Conservation (phyloP, 2,888 invertebrate species). For the Pocota personata region DNA sequence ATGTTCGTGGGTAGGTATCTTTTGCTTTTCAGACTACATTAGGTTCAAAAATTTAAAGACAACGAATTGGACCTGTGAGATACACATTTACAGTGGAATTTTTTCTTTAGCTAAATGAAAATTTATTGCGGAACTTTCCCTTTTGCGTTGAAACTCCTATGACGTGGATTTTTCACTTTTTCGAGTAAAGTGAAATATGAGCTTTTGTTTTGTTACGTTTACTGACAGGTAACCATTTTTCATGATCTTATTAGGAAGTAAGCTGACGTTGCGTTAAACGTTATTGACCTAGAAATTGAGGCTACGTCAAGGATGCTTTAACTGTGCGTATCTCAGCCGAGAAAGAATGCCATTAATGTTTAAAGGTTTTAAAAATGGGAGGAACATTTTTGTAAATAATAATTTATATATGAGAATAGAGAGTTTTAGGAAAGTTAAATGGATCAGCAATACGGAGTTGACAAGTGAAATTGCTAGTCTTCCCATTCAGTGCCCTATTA, state of each 20-base stretch:
- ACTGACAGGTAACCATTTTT: constrained; percentile 14
- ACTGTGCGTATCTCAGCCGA: background rate
- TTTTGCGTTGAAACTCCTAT: background rate
- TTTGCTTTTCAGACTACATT: background rate
- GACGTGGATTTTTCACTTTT: background rate
- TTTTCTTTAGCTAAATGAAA: background rate
- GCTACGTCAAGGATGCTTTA: background rate
- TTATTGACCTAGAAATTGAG: background rate
- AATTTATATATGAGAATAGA: no score
- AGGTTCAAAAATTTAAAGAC: constrained; percentile 13
- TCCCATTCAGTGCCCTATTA: no score
- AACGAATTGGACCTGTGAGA: background rate
- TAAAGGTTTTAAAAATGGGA: background rate
- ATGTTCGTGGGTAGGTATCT: background rate
- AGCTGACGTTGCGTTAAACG: background rate
- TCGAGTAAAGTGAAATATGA: background rate
- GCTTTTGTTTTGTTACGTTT: background rate
- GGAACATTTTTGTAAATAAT: background rate
- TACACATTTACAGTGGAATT: background rate
- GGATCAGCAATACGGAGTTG: no score
- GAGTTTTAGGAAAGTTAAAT: no score
- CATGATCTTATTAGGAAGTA: background rate
- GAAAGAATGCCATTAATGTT: background rate
- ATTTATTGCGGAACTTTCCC: background rate
- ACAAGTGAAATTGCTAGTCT: no score